These are phyloP conservation scores for Cinclus mexicanus DNA, from an alignment of 2,113 vertebrate genomes.

Conservation along the genomic window DNA sequence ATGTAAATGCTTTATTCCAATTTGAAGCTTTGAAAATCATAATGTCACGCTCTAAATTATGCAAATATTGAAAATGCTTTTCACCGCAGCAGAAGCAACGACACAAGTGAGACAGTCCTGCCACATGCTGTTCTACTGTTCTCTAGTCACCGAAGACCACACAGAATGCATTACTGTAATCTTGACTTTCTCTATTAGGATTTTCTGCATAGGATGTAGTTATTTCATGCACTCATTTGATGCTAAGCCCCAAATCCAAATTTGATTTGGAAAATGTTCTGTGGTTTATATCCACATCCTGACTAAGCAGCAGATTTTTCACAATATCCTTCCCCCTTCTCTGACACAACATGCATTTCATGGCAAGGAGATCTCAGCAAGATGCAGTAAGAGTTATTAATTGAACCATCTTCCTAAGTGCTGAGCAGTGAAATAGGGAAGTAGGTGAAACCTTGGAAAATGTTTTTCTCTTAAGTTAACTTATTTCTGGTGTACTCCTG, in stretches of 20 bases:
- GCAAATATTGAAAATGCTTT: slow-evolving; percentile 52
- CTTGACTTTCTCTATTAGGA: not conserved
- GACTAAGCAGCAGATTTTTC: not conserved
- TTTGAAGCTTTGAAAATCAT: slow-evolving; percentile 47
- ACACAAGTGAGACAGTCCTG: not conserved
- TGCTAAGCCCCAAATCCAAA: slow-evolving; percentile 9
- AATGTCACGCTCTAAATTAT: slow-evolving; percentile 56
- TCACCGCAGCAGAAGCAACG: slow-evolving; percentile 46
- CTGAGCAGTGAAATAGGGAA: not conserved
- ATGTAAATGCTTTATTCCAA: slow-evolving; percentile 50
- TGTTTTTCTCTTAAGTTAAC: not conserved
- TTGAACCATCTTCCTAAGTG: not conserved
- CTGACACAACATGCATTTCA: not conserved
- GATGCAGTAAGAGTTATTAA: not conserved
- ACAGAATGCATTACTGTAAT: not conserved
- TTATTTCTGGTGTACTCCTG: not conserved
- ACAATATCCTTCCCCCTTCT: not conserved
- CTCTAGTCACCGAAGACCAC: not conserved
- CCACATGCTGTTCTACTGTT: not conserved
- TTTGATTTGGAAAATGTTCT: not conserved
- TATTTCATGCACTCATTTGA: slow-evolving; percentile 3
- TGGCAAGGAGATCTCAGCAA: not conserved
- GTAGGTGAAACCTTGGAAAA: not conserved
- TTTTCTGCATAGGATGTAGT: not conserved
- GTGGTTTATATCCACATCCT: not conserved